Percentiles rank a stretch among this genome's conserved stretches.
Evolutionary conservation across 2,888 invertebrate species (phyloP).

Genomic region (Abscondita cerata): DNA sequence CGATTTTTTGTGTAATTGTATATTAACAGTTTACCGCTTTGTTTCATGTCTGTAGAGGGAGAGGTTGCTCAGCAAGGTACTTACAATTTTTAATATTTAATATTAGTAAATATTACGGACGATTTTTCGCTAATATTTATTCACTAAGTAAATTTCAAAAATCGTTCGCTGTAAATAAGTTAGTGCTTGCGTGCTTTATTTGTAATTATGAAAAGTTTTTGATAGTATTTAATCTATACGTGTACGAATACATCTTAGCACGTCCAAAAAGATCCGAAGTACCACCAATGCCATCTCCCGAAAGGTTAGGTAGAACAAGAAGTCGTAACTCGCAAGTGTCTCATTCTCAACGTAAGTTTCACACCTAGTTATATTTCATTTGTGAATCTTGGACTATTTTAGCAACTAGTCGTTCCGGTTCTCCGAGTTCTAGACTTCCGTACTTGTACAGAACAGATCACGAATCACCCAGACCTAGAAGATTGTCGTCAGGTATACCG

Average conservation of each 20-base stretch:
- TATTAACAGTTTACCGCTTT: conserved; percentile 44
- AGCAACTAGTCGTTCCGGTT: conserved; percentile 94
- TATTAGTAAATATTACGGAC: not conserved
- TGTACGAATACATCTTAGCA: conserved; percentile 59
- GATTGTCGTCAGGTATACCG: conserved; percentile 72
- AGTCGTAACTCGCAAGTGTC: conserved; percentile 79
- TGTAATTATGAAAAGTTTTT: not conserved
- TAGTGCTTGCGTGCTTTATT: too few relatives aligned
- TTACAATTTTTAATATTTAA: conserved; percentile 37
- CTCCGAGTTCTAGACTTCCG: conserved; percentile 86
- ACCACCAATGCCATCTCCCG: conserved; percentile 66
- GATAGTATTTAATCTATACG: too few relatives aligned
- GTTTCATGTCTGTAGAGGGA: conserved; percentile 63
- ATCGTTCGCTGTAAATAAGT: too few relatives aligned
- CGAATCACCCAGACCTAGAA: conserved; percentile 64
- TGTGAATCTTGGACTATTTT: conserved; percentile 40
- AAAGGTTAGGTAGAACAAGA: conserved; percentile 65
- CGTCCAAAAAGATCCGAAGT: conserved; percentile 69
- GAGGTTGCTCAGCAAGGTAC: conserved; percentile 72
- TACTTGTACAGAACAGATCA: conserved; percentile 68
- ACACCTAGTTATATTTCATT: conserved; percentile 15
- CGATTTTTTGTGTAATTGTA: not conserved
- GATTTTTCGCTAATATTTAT: not conserved
- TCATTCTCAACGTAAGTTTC: conserved; percentile 87
- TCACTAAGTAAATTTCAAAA: not conserved